A percentile compares a stretch with the other conserved stretches of the same genome.
These are phyloP conservation scores for Aviceda subcristata DNA, from an alignment of 2,113 vertebrate genomes.

Conservation along the genomic window DNA sequence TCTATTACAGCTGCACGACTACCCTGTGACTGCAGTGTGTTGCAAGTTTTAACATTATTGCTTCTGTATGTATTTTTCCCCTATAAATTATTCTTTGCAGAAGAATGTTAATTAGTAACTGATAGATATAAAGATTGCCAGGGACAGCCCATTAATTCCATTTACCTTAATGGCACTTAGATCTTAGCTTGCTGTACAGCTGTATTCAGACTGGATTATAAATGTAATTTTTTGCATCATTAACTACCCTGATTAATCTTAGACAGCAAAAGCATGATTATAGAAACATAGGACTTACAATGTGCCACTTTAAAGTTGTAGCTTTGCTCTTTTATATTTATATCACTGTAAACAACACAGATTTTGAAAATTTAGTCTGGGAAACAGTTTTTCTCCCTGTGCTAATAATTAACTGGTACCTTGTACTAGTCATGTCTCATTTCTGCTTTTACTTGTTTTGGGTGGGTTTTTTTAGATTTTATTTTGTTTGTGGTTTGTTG, in stretches of 20 bases:
- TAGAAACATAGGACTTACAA: conserved; percentile 38
- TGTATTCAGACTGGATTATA: conserved; percentile 82
- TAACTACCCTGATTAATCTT: conserved; percentile 78
- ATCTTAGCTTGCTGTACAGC: conserved; percentile 79
- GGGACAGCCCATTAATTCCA: conserved; percentile 95
- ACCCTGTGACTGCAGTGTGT: neutral
- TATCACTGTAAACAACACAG: neutral
- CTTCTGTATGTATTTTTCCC: conserved; percentile 38
- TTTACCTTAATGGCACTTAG: conserved; percentile 86
- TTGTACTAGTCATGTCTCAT: neutral
- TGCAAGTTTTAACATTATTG: conserved; percentile 38
- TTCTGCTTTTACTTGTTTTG: neutral
- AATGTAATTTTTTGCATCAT: conserved; percentile 83
- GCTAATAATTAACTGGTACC: neutral
- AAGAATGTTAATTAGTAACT: conserved; percentile 88
- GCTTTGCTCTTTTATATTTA: conserved; percentile 8
- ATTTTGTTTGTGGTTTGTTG: neutral
- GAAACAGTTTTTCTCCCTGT: neutral
- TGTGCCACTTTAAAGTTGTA: conserved; percentile 34
- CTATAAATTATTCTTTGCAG: conserved; percentile 74
- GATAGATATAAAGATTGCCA: conserved; percentile 86
- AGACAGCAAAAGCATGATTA: conserved; percentile 77
- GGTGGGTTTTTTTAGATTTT: neutral
- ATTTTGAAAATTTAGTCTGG: neutral
- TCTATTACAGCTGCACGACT: neutral